These are phyloP conservation scores for Megalonaias nervosa DNA, from an alignment of 1,140 invertebrate species.

Conservation along the genomic window DNA sequence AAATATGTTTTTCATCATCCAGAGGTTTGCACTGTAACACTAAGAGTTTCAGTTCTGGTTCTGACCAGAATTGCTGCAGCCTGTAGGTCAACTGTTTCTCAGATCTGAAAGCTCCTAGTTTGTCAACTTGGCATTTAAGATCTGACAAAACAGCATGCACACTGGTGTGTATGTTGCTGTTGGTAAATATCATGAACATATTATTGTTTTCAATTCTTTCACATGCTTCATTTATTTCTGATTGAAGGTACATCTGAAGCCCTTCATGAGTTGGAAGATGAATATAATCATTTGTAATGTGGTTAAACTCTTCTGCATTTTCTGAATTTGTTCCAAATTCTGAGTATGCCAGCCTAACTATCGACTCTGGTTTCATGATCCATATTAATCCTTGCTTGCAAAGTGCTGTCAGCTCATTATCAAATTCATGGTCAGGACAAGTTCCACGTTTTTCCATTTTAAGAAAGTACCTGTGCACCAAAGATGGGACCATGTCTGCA, in stretches of 20 bases:
- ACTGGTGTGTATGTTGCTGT: constrained; percentile 19
- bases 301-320: not conserved
- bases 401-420: not conserved
- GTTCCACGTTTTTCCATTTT: not conserved
- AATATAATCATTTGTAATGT: constrained; percentile 20
- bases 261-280: constrained; percentile 18
- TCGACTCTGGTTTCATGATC: constrained; percentile 17
- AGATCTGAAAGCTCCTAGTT: constrained; percentile 34
- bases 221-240: no score
- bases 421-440: not conserved
- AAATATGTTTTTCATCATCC: constrained; percentile 19
- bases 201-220: not conserved
- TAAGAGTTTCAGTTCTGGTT: constrained; percentile 11
- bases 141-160: not conserved
- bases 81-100: constrained; percentile 28
- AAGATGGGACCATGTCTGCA: constrained; percentile 13
- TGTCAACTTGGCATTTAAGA: constrained; percentile 18
- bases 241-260: constrained; percentile 8
- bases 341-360: not conserved
- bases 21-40: constrained; percentile 25
- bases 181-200: constrained; percentile 21
- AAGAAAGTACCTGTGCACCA: constrained; percentile 4
- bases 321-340: not conserved
- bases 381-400: constrained; percentile 14
- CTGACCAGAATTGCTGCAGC: constrained; percentile 15